Base-by-base conservation (phyloP, 2,113 vertebrate species). In the Pycnonotus jocosus region DNA sequence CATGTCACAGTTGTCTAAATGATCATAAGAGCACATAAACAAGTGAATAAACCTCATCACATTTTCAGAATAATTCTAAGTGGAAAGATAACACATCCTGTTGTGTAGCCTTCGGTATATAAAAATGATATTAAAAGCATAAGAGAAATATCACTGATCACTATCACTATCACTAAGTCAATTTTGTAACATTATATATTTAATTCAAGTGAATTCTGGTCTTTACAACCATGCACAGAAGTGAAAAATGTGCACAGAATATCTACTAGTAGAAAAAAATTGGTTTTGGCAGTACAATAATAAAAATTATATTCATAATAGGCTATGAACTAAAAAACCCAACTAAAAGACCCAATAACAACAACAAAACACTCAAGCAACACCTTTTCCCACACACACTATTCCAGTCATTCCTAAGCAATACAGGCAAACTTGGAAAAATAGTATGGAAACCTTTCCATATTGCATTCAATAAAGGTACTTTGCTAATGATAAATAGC, bases 341-440 rank as follows among this genome's bases (percentile, higher is more conserved):
- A 65, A 40, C 23, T n/a, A n/a, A n/a, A 14, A 20, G 31, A 40
- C 28, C n/a, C 14, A 44, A 1, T 12, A 44, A 27, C 17, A 45
- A 61, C 6, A 12, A 50, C 33, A 45, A 73, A 57, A 35, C 4
- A 2, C 4, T 3, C 6, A 62, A 35, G 4, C 7, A n/a, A 62
- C 2, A 3, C 1, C 1, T 6, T 1, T 10, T 28, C 6, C 4
- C 23, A 6, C 21, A 19, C 21, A 35, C 33, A 45, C 5, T 28
- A 40, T n/a, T 15, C 16, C 28, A 53, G 44, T 40, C 8, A 76
- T 76, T 86, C 7, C 31, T 57, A 19, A 64, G 6, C 17, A 60
- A 60, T 18, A 78, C 2, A 31, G 13, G 13, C 6, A 81, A 74
- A 15, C 31, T 64, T 10, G 25, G 14, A 76, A 33, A 72, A 18